phyloP scores from a whole-genome alignment of 2,797 vertebrate species.

The Falco concolor region DNA sequence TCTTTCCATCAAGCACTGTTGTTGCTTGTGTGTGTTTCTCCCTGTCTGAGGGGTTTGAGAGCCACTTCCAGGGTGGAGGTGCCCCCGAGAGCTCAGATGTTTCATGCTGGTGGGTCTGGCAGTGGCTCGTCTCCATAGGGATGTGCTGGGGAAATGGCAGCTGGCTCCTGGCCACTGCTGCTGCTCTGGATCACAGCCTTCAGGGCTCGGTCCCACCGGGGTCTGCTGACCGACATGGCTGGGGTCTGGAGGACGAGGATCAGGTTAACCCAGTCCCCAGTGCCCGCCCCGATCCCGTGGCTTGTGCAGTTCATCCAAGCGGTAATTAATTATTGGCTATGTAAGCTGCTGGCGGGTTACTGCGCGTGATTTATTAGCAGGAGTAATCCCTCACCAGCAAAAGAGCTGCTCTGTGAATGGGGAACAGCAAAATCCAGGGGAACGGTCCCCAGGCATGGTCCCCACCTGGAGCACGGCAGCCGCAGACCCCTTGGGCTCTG shows the following conservation, averaged over 20 bases:
- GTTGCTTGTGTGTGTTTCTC: neutral
- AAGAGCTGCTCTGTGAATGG: neutral
- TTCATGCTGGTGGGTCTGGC: neutral
- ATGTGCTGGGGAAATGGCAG: neutral
- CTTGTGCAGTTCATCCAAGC: neutral
- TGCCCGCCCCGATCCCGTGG: neutral
- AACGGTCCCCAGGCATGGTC: neutral
- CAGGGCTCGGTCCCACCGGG: neutral
- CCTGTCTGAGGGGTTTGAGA: neutral
- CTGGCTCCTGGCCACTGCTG: neutral
- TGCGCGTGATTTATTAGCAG: neutral
- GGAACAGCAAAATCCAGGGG: neutral
- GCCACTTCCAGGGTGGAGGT: neutral
- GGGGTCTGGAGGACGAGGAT: neutral
- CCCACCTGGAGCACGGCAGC: neutral
- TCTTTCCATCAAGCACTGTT: neutral
- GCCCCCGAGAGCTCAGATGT: neutral
- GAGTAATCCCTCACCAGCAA: neutral
- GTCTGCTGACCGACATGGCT: fast-evolving
- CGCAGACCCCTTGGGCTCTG: neutral
- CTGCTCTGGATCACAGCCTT: neutral
- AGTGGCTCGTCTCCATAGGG: neutral
- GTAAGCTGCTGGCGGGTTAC: neutral
- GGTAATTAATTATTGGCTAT: neutral
- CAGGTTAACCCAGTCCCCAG: neutral